phyloP scores from a whole-genome alignment of 2,797 vertebrate species.

The Pelobates cultripes region DNA sequence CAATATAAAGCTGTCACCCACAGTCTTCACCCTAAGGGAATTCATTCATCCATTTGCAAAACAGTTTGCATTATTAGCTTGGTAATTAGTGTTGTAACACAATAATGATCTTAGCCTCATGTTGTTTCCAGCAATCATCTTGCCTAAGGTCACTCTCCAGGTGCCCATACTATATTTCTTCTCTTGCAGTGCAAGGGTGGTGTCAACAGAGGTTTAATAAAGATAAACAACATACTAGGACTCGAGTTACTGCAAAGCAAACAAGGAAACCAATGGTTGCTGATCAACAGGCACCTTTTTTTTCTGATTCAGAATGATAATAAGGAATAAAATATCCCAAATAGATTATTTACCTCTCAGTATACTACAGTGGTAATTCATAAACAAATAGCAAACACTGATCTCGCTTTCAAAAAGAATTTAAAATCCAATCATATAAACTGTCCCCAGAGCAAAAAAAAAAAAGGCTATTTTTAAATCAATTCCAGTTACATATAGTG shows the following conservation, averaged over 20 bases:
- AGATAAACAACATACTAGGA: conserved; percentile 30
- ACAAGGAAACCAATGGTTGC: conserved; percentile 9
- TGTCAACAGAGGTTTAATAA: conserved; percentile 32
- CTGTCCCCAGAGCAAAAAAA: conserved; percentile 14
- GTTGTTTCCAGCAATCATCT: conserved; percentile 46
- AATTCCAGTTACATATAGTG: conserved; percentile 2
- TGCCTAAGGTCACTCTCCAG: conserved; percentile 49
- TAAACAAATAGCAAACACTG: conserved; percentile 33
- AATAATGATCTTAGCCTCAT: conserved; percentile 51
- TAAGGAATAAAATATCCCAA: conserved; percentile 28
- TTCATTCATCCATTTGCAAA: conserved; percentile 49
- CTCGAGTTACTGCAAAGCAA: conserved; percentile 14
- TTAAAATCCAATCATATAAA: conserved; percentile 20
- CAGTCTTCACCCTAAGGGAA: conserved; percentile 43
- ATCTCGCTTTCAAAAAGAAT: conserved; percentile 37
- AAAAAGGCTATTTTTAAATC: conserved; percentile 3
- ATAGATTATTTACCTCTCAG: conserved; percentile 39
- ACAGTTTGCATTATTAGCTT: conserved; percentile 54
- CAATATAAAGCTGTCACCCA: conserved; percentile 43
- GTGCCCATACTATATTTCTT: conserved; percentile 37
- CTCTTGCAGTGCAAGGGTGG: conserved; percentile 38
- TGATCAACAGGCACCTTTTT: conserved; percentile 13
- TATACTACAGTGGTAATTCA: conserved; percentile 21
- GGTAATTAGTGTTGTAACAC: conserved; percentile 53
- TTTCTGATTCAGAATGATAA: conserved; percentile 1